Evolutionary conservation across 2,888 invertebrate species (phyloP), one percentile per base, ranked within the genome.

Genomic region (Archips crataeganus): DNA sequence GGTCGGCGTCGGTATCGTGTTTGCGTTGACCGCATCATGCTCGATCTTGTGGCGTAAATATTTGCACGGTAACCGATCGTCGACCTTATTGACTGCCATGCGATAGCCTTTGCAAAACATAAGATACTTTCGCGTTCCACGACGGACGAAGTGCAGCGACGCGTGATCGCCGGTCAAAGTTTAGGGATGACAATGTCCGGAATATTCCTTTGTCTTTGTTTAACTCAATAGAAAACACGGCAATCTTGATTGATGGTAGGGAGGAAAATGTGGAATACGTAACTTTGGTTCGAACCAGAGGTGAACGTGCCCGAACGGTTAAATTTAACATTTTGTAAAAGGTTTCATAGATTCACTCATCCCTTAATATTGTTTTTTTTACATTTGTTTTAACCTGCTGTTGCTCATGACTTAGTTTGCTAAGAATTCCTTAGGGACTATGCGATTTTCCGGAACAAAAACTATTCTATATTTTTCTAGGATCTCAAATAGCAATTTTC

Each of bases 51-150:
- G 83, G 79, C 80, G 85, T 87, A 89, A 92, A 92, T 90, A 92
- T 92, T 92, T 90, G 89, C 80, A 77, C 80, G 86, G 89, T 83
- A 87, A 88, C 88, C 86, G 88, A 90, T 89, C 87, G 77, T 80
- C 82, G 85, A 83, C 88, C 86, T 86, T 87, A 88, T 87, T 88
- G 88, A 86, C 86, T 85, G 87, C 83, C 78, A 88, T 84, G 79
- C 79, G 88, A 91, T 90, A 90, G 86, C 84, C 81, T 84, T 86
- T 85, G 86, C 86, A 85, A 88, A 87, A 87, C 84, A 85, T 82
- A 82, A 82, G 80, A 85, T 84, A 86, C 82, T 83, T 83, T 84
- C 80, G 79, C 79, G 78, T 32, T 34, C 23, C 59, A 6, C 47
- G 23, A 42, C 45, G 69, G 69, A 15, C 60, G 47, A 73, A 77